These are phyloP conservation scores for Cactoblastis cactorum DNA, from an alignment of 2,888 invertebrate species.

Conservation along the genomic window DNA sequence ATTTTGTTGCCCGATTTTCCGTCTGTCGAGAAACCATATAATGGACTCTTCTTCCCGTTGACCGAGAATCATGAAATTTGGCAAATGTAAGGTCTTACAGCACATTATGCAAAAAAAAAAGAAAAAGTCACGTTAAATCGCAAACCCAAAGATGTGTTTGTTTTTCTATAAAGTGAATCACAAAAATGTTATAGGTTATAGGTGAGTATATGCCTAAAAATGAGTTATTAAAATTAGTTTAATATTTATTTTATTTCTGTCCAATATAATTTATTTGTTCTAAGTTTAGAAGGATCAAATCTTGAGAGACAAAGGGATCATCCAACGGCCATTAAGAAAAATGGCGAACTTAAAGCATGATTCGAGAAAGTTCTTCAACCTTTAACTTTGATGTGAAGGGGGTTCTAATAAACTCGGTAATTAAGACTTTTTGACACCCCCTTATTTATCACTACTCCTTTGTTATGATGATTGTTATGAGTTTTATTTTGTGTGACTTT, in stretches of 20 bases:
- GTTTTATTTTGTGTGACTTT: no score
- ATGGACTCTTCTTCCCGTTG: no score
- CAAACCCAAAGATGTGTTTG: no score
- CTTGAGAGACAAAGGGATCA: background rate
- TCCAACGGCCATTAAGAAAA: conserved; percentile 11
- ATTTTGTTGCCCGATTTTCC: no score
- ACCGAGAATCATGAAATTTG: no score
- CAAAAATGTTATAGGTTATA: no score
- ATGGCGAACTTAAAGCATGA: background rate
- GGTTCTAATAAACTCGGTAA: conserved; percentile 31
- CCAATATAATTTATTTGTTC: background rate
- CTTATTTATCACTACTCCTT: conserved; percentile 24
- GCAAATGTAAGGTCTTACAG: no score
- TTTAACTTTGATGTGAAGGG: conserved; percentile 3
- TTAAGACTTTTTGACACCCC: conserved; percentile 28
- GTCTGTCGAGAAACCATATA: no score
- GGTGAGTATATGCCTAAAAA: background rate
- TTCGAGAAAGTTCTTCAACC: conserved; percentile 4
- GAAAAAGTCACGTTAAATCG: no score
- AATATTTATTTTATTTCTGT: background rate
- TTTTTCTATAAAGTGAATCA: no score
- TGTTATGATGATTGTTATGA: background rate
- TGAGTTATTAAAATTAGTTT: background rate
- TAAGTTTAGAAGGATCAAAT: background rate
- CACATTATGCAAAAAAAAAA: no score